phyloP scores from a whole-genome alignment of 1,140 invertebrate species.

The Drosophila pseudoananassae region DNA sequence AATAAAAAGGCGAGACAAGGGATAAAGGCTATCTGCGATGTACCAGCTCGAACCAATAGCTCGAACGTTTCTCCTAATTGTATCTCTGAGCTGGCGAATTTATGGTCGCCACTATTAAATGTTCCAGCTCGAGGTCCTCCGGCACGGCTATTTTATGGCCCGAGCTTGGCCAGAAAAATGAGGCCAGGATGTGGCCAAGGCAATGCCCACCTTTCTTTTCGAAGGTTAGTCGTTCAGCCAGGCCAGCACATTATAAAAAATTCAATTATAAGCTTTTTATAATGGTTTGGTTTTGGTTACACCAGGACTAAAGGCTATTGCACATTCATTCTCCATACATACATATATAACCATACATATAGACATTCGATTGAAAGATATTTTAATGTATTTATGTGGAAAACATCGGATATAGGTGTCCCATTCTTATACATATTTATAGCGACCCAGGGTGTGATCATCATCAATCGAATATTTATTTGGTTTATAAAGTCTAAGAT shows the following conservation, averaged over 20 bases:
- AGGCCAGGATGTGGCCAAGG: slow-evolving; percentile 9
- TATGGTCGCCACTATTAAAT: slow-evolving; percentile 57
- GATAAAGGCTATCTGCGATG: slow-evolving; percentile 54
- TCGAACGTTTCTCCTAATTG: slow-evolving; percentile 65
- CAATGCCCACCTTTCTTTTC: background rate
- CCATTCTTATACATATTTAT: too few species aligned
- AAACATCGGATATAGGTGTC: too few species aligned
- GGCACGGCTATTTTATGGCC: slow-evolving; percentile 55
- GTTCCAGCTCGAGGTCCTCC: slow-evolving; percentile 14
- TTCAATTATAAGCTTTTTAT: slow-evolving; percentile 74
- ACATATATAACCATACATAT: too few species aligned
- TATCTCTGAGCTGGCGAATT: slow-evolving; percentile 62
- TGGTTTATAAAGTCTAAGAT: too few species aligned
- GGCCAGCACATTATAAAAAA: slow-evolving; percentile 71
- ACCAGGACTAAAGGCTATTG: slow-evolving; percentile 21
- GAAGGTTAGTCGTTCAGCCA: slow-evolving; percentile 27
- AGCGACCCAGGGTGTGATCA: too few species aligned
- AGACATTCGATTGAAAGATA: too few species aligned
- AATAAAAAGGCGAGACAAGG: slow-evolving; percentile 48
- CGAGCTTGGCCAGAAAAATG: slow-evolving; percentile 13
- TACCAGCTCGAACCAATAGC: slow-evolving; percentile 52
- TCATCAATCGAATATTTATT: too few species aligned
- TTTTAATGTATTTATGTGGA: too few species aligned
- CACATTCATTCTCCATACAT: too few species aligned
- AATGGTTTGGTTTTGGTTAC: slow-evolving; percentile 49